Conservation (phyloP, 2,797 vertebrate genomes). For the Pseudochaenichthys georgianus region DNA sequence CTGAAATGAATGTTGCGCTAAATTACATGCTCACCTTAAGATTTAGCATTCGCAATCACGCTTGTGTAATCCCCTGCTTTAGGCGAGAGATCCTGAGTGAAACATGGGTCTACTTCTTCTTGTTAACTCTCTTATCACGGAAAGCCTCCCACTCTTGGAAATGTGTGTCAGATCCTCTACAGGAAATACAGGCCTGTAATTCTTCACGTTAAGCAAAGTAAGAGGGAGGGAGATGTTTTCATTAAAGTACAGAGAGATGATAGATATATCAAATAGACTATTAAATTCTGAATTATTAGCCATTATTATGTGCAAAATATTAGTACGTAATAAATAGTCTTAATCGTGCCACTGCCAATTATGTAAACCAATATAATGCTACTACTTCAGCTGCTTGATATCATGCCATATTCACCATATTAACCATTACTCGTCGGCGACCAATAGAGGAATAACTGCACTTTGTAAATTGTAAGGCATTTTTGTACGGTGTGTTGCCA, state of each 20-base stretch:
- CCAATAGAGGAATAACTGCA: too few relatives aligned
- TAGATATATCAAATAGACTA: background rate
- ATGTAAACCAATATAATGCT: background rate
- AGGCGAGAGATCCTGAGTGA: conserved; percentile 39
- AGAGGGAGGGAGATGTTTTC: background rate
- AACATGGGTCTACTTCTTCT: conserved; percentile 45
- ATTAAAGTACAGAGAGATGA: background rate
- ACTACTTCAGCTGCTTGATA: background rate
- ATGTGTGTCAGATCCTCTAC: conserved; percentile 66
- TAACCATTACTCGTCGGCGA: background rate
- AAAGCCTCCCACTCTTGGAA: conserved; percentile 71
- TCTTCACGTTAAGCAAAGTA: conserved; percentile 36
- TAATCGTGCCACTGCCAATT: background rate
- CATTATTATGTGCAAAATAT: background rate
- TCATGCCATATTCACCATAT: background rate
- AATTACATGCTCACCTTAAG: conserved; percentile 68
- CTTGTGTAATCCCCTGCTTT: conserved; percentile 68
- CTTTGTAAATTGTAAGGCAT: too few relatives aligned
- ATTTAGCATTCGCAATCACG: conserved; percentile 54
- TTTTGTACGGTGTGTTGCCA: too few relatives aligned
- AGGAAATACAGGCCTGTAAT: conserved; percentile 49
- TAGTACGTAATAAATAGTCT: background rate
- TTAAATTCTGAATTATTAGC: background rate
- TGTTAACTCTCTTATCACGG: conserved; percentile 57
- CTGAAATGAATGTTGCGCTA: conserved; percentile 59